Evolutionary conservation across 2,113 vertebrate genomes (phyloP), one percentile per base, ranked within the genome.

Genomic region (Lichenostomus cassidix): DNA sequence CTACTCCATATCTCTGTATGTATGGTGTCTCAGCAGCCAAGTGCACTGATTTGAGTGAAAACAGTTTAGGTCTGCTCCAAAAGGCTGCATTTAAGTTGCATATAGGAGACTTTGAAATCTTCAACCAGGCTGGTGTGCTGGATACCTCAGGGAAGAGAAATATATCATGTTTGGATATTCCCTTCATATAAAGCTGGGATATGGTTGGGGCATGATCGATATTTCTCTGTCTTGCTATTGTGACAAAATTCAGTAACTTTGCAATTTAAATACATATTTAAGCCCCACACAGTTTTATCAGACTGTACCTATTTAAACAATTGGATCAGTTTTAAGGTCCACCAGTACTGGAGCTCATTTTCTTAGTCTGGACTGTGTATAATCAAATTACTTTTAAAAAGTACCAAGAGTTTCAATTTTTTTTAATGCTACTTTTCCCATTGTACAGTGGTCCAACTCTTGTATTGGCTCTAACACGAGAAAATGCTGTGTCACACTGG

Each of bases 361-460:
- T 90, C 29, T 42, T 76, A 46, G 12, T 46, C 49, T 28, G 9
- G n/a, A 39, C 9, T 82, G 22, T 22, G 71, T 41, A 39, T 53
- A 65, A 52, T 13, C 11, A 62, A 81, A 49, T 21, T 20, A 14
- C 22, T 58, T 79, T 63, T 58, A 42, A 24, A 62, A 53, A 62
- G 15, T 50, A 73, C 31, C 15, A 27, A 25, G 21, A 80, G 33
- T 21, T 87, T 16, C 31, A 3, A 22, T 37, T 41, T 55, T 7
- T 7, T 68, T 83, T 80, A 70, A 91, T 60, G 21, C 7, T 28
- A 42, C 2, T 70, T 69, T 90, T 69, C 35, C 31, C 4, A 5
- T 71, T 83, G 86, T 83, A 49, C 93, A 98, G 97, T 88, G 98
- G 98, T 41, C 98, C 98, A 73, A 95, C 97, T 79, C 96, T 98